Percentiles rank a stretch among this genome's conserved stretches.
These are phyloP conservation scores for Melinopterus prodromus DNA, from an alignment of 2,888 invertebrate genomes.

Conservation along the genomic window DNA sequence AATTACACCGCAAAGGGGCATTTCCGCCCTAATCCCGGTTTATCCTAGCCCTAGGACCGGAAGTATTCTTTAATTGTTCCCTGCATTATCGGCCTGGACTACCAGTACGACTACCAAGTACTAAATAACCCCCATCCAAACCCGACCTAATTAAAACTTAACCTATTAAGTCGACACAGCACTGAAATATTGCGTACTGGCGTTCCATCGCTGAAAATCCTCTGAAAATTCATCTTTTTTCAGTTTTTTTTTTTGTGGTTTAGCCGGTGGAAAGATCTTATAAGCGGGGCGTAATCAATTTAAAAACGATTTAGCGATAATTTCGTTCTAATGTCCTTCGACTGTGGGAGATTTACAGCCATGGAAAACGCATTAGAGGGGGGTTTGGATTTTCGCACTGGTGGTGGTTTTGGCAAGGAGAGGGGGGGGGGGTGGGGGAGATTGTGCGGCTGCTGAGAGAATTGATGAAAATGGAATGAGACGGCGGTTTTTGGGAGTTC, in stretches of 20 bases:
- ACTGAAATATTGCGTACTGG: not conserved
- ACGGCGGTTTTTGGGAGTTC: not conserved
- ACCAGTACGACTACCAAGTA: not conserved
- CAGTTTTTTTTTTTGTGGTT: not conserved
- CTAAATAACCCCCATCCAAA: not conserved
- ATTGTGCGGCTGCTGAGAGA: not conserved
- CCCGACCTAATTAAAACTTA: not conserved
- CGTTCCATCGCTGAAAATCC: not conserved
- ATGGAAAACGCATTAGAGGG: slow-evolving; percentile 17
- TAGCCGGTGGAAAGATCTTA: not conserved
- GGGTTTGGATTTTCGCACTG: not conserved
- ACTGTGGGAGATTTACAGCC: slow-evolving; percentile 23
- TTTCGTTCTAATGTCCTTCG: slow-evolving; percentile 17
- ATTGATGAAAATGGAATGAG: slow-evolving; percentile 4
- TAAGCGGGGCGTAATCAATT: slow-evolving; percentile 17
- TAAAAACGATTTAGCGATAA: slow-evolving; percentile 12
- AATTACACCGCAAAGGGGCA: not conserved
- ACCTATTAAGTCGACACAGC: not conserved
- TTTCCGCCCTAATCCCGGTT: not conserved
- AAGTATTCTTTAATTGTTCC: not conserved
- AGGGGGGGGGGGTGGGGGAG: not conserved
- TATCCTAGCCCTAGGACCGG: not conserved
- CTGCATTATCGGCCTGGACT: not conserved
- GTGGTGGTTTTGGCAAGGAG: not conserved
- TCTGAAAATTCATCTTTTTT: not conserved